phyloP scores from a whole-genome alignment of 1,140 invertebrate genomes.

The Lordiphosa stackelbergi region DNA sequence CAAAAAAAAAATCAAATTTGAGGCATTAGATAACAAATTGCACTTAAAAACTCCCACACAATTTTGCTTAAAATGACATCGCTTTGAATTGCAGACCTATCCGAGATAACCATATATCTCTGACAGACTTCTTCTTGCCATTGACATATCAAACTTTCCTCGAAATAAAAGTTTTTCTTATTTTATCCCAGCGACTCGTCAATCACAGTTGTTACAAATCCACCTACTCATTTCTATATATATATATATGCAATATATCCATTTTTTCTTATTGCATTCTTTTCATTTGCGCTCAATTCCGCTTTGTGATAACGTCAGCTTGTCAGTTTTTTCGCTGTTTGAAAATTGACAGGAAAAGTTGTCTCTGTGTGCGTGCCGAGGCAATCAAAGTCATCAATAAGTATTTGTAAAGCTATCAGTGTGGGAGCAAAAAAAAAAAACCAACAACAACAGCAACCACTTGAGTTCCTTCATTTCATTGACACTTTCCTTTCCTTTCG shows the following conservation, averaged over 20 bases:
- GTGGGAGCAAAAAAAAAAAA: conserved; percentile 2
- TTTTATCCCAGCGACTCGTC: conserved; percentile 1
- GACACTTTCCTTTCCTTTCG: conserved; percentile 2
- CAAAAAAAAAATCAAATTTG: too few relatives aligned
- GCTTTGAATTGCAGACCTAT: too few relatives aligned
- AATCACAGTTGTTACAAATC: conserved; percentile 1
- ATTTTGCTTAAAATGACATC: too few relatives aligned
- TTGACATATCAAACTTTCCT: background rate
- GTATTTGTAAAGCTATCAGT: conserved; percentile 11
- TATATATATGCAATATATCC: conserved; percentile 1
- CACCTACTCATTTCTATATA: conserved; percentile 2
- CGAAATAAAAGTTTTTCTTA: conserved; percentile 3
- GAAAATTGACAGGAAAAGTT: conserved; percentile 15
- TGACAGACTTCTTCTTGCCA: too few relatives aligned
- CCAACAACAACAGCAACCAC: background rate
- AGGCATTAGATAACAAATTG: too few relatives aligned
- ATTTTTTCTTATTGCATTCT: background rate
- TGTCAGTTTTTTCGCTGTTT: conserved; percentile 9
- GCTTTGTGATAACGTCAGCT: conserved; percentile 12
- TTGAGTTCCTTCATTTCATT: background rate
- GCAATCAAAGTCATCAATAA: conserved; percentile 17
- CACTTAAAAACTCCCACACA: too few relatives aligned
- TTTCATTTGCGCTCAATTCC: conserved; percentile 14
- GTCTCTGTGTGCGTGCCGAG: background rate
- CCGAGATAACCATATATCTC: too few relatives aligned